phyloP scores from a whole-genome alignment of 64 coral and sea anemone species.

The Actinia tenebrosa region DNA sequence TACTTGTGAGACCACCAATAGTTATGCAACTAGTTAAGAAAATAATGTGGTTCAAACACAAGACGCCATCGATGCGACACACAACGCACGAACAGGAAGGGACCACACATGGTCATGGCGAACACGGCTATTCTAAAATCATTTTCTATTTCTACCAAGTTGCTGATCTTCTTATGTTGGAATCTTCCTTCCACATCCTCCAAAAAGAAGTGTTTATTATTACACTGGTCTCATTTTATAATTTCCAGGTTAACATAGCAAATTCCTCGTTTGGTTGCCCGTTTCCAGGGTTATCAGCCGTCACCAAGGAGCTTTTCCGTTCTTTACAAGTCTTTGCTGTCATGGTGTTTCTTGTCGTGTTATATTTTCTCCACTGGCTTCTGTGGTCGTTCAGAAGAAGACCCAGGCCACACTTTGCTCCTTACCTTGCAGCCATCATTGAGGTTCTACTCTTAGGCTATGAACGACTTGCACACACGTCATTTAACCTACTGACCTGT shows the following conservation, averaged over 20 bases:
- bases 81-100: not conserved
- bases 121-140: slow-evolving; percentile 54
- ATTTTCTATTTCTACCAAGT: slow-evolving; percentile 80
- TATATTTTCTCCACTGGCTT: slow-evolving; percentile 31
- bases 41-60: slow-evolving; percentile 41
- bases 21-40: slow-evolving; percentile 6
- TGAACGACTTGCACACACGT: slow-evolving; percentile 46
- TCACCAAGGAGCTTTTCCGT: slow-evolving; percentile 67
- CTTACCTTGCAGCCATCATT: slow-evolving; percentile 55
- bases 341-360: slow-evolving; percentile 15
- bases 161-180: slow-evolving; percentile 36
- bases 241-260: slow-evolving; percentile 39
- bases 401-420: not conserved
- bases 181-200: slow-evolving; percentile 17
- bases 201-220: not conserved
- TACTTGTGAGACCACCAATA: slow-evolving; percentile 41
- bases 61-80: not conserved
- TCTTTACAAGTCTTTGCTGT: slow-evolving; percentile 30
- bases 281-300: slow-evolving; percentile 61
- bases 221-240: slow-evolving; percentile 34
- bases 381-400: not conserved
- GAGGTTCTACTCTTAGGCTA: slow-evolving; percentile 70
- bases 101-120: not conserved
- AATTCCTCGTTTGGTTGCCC: slow-evolving; percentile 50
- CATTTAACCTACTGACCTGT: slow-evolving; percentile 58